These are phyloP conservation scores for Helostoma temminkii DNA, from an alignment of 2,797 vertebrate species.

Conservation along the genomic window DNA sequence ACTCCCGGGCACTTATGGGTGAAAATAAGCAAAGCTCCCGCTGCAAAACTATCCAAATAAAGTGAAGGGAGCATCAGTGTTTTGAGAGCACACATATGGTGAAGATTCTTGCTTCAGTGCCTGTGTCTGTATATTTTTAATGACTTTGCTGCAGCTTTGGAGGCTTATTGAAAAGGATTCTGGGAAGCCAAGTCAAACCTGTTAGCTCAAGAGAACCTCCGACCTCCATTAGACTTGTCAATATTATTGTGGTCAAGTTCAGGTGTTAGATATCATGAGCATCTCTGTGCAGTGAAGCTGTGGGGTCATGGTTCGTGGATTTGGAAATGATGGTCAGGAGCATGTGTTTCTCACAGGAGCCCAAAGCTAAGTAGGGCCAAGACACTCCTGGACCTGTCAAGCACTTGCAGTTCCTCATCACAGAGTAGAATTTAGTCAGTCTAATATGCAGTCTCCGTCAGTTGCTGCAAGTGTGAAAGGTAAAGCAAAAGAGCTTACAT, in stretches of 20 bases:
- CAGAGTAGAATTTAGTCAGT: background rate
- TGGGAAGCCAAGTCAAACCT: constrained; percentile 63
- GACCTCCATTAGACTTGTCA: constrained; percentile 70
- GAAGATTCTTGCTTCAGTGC: constrained; percentile 57
- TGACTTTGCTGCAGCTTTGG: constrained; percentile 50
- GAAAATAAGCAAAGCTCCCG: constrained; percentile 78
- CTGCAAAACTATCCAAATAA: constrained; percentile 78
- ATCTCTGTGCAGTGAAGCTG: constrained; percentile 36
- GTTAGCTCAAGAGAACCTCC: constrained; percentile 56
- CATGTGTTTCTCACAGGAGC: constrained; percentile 45
- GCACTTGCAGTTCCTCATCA: constrained; percentile 21
- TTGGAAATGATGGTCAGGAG: constrained; percentile 35
- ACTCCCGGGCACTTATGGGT: constrained; percentile 76
- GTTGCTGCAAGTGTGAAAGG: background rate
- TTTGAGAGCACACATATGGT: constrained; percentile 76
- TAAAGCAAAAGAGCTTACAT: constrained; percentile 18
- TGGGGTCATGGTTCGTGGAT: constrained; percentile 36
- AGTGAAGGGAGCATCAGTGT: constrained; percentile 72
- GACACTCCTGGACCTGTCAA: constrained; percentile 4
- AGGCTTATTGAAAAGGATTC: constrained; percentile 60
- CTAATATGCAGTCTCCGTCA: background rate
- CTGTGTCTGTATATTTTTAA: constrained; percentile 66
- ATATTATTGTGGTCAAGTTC: constrained; percentile 67
- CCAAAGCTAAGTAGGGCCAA: constrained; percentile 45
- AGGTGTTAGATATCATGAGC: constrained; percentile 50